Conservation (phyloP, 1,140 invertebrate species). For the Calephelis virginiensis region DNA sequence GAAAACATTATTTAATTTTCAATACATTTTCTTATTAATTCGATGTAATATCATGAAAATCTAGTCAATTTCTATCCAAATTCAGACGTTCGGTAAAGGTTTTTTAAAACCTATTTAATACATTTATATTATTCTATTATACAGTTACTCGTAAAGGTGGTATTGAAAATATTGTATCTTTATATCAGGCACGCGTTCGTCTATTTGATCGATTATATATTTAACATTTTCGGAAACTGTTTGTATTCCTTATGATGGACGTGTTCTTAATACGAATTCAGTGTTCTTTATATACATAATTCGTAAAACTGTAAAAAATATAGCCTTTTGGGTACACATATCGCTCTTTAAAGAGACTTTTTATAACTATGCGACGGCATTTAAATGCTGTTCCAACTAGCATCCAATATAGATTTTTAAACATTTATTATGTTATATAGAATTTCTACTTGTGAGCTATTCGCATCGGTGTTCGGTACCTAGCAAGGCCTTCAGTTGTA, state of each 20-base stretch:
- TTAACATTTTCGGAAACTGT: slow-evolving; percentile 50
- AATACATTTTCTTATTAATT: slow-evolving; percentile 1
- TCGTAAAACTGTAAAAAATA: slow-evolving; percentile 75
- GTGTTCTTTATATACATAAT: slow-evolving; percentile 49
- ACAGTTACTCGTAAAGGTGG: slow-evolving; percentile 45
- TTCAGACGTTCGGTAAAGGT: slow-evolving; percentile 7
- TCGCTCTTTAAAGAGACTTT: slow-evolving; percentile 44
- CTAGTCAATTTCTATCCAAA: slow-evolving; percentile 8
- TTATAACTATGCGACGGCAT: slow-evolving; percentile 59
- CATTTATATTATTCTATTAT: slow-evolving; percentile 28
- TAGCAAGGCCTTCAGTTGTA: slow-evolving; percentile 70
- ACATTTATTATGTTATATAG: slow-evolving; percentile 46
- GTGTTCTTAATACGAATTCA: slow-evolving; percentile 55
- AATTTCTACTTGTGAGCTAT: slow-evolving; percentile 41
- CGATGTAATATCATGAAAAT: slow-evolving; percentile 12
- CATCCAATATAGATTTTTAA: slow-evolving; percentile 54
- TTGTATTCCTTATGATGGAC: slow-evolving; percentile 52
- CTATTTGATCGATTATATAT: slow-evolving; percentile 38
- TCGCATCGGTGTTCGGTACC: slow-evolving; percentile 37
- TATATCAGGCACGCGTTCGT: slow-evolving; percentile 64
- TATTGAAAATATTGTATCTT: slow-evolving; percentile 61
- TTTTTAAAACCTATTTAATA: slow-evolving; percentile 11
- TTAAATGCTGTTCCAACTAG: slow-evolving; percentile 55
- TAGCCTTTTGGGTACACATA: slow-evolving; percentile 63
- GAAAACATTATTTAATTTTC: slow-evolving; percentile 4